phyloP scores from a whole-genome alignment of 2,888 invertebrate genomes.

The Melanchra persicariae region DNA sequence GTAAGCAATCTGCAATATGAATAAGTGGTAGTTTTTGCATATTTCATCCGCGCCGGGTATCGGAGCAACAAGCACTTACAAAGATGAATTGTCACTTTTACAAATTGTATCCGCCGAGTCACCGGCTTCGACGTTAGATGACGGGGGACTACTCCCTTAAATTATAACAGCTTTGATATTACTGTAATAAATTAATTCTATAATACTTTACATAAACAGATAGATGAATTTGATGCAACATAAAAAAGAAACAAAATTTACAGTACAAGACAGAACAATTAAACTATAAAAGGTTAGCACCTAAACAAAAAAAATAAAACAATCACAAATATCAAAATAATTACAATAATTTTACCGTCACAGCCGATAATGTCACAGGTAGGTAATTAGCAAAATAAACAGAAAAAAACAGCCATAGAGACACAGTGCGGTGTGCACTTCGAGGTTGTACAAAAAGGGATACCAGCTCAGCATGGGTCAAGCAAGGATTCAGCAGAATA shows the following conservation, averaged over 20 bases:
- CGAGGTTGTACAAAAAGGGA: not conserved
- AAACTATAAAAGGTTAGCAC: no score
- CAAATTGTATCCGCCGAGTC: constrained; percentile 77
- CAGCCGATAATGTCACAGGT: no score
- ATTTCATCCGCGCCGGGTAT: constrained; percentile 77
- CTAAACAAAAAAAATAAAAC: no score
- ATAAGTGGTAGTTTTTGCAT: constrained; percentile 82
- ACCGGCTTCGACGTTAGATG: constrained; percentile 42
- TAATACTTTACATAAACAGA: not conserved
- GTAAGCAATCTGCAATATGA: constrained; percentile 77
- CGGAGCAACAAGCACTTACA: constrained; percentile 78
- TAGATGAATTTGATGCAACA: no score
- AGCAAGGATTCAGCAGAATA: not conserved
- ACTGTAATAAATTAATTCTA: constrained; percentile 7
- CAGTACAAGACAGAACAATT: no score
- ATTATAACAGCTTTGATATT: constrained; percentile 26
- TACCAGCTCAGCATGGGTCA: not conserved
- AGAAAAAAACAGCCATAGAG: no score
- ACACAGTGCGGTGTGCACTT: not conserved
- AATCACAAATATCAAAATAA: no score
- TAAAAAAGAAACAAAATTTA: no score
- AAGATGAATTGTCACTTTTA: constrained; percentile 87
- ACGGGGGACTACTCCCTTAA: constrained; percentile 34
- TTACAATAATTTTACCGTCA: no score
- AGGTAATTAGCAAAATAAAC: not conserved